phyloP scores from a whole-genome alignment of 2,888 invertebrate genomes.

The Pollenia labialis region DNA sequence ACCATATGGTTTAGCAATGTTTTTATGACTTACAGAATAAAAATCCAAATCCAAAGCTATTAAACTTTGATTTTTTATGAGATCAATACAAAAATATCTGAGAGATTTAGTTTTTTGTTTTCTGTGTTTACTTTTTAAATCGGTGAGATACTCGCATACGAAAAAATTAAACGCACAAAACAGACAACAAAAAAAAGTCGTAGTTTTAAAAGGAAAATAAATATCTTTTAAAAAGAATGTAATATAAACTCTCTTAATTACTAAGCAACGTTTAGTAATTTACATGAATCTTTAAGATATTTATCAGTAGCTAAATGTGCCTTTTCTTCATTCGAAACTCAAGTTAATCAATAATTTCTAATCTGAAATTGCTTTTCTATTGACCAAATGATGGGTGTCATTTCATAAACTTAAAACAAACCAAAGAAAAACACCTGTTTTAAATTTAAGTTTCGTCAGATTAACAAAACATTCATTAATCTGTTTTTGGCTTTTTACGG shows the following conservation, averaged over 20 bases:
- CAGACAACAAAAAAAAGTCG: not conserved
- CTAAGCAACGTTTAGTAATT: constrained; percentile 17
- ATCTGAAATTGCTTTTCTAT: not conserved
- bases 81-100: constrained; percentile 55
- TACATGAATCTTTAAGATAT: constrained; percentile 45
- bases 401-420: constrained; percentile 17
- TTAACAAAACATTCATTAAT: constrained; percentile 16
- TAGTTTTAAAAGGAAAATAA: not conserved
- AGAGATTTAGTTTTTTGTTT: constrained; percentile 48
- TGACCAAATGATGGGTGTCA: constrained; percentile 8
- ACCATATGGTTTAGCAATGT: constrained; percentile 53
- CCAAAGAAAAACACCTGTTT: constrained; percentile 14
- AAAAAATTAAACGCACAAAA: not conserved
- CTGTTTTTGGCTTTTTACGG: constrained; percentile 33
- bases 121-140: constrained; percentile 2
- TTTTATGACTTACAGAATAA: constrained; percentile 56
- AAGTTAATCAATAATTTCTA: constrained; percentile 47
- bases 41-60: constrained; percentile 57
- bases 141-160: constrained; percentile 13
- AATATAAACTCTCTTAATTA: constrained; percentile 59
- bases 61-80: constrained; percentile 67
- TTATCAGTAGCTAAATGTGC: constrained; percentile 59
- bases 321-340: constrained; percentile 23
- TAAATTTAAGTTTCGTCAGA: not conserved
- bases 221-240: constrained; percentile 22